Conservation (phyloP, 2,888 invertebrate species). For the Amphipyra berbera region DNA sequence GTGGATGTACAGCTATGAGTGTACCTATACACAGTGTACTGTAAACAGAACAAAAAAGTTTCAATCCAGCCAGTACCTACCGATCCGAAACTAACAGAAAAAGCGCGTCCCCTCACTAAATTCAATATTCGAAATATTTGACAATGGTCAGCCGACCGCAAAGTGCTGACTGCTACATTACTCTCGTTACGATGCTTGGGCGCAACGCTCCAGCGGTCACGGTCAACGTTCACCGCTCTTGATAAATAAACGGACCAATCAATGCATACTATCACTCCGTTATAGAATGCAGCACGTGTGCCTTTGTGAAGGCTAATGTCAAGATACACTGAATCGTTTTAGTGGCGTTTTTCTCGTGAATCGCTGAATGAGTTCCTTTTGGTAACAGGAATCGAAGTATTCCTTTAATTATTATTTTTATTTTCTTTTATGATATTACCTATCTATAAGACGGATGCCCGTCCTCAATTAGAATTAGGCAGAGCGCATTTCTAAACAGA, state of each 20-base stretch:
- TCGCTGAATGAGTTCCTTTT: no score
- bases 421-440: no score
- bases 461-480: no score
- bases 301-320: conserved; percentile 43
- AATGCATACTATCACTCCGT: conserved; percentile 27
- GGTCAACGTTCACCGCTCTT: conserved; percentile 68
- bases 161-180: conserved; percentile 51
- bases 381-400: no score
- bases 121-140: conserved; percentile 57
- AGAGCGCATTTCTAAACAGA: no score
- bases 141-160: conserved; percentile 56
- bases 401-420: no score
- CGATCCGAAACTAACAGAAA: conserved; percentile 38
- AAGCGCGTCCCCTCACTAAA: conserved; percentile 43
- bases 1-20: no score
- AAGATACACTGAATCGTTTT: conserved; percentile 5
- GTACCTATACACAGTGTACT: conserved; percentile 1
- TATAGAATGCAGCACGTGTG: conserved; percentile 34
- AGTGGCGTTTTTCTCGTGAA: background rate
- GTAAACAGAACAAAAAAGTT: conserved; percentile 1
- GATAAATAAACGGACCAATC: conserved; percentile 49
- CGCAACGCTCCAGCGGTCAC: conserved; percentile 62
- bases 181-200: conserved; percentile 64
- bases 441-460: no score
- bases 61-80: conserved; percentile 13